These are phyloP conservation scores for Allolobophora icterica DNA, from an alignment of 2,888 invertebrate species.

Conservation along the genomic window DNA sequence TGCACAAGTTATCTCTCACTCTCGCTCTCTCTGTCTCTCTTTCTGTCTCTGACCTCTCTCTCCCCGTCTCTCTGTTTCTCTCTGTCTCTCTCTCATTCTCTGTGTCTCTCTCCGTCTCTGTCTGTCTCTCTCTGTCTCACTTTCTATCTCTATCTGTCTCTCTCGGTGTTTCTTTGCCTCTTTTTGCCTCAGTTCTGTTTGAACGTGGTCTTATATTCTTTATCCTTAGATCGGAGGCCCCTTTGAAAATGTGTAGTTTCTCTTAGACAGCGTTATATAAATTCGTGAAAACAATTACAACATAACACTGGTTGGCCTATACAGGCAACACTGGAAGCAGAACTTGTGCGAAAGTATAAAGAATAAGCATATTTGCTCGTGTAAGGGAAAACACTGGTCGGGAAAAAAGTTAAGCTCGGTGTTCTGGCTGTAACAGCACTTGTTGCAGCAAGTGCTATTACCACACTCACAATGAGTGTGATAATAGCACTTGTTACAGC, in stretches of 20 bases:
- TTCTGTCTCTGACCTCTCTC: neutral
- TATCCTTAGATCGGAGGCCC: neutral
- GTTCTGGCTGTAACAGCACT: neutral
- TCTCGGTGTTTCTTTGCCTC: neutral
- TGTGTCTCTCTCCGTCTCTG: constrained; percentile 34
- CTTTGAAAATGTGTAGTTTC: neutral
- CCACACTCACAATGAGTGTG: too few species aligned
- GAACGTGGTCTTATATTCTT: neutral
- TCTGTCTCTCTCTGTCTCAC: too few species aligned
- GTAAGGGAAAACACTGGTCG: neutral
- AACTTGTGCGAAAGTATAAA: too few species aligned
- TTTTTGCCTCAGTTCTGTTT: neutral
- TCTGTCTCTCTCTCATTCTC: constrained; percentile 37
- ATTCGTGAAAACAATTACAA: neutral
- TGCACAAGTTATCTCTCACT: neutral
- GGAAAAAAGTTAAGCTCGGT: neutral
- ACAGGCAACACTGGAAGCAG: neutral
- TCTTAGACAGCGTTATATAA: neutral
- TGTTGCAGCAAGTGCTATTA: too few species aligned
- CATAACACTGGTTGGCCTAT: neutral
- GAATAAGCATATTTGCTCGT: neutral
- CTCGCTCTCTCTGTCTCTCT: too few species aligned
- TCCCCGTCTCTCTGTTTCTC: constrained; percentile 23
- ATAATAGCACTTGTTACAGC: neutral
- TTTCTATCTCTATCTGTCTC: too few species aligned